Percentiles rank a stretch among this genome's conserved stretches.
Conservation (phyloP, 2,797 vertebrate genomes). For the Prionace glauca region DNA sequence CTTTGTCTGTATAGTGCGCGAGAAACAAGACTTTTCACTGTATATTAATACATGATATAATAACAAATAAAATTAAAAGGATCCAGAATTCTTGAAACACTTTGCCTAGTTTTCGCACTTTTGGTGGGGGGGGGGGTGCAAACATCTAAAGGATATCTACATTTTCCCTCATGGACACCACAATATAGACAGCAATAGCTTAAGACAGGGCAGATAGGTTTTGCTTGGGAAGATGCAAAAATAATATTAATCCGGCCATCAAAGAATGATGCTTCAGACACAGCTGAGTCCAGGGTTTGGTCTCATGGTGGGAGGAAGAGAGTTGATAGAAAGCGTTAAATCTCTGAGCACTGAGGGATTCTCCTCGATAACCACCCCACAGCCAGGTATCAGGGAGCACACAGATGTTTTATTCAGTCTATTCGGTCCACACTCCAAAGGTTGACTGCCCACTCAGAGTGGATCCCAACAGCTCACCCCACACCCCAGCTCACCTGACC, state of each 20-base stretch:
- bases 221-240: neutral
- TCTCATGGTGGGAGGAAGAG: neutral
- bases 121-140: neutral
- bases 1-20: no score
- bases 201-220: neutral
- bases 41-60: no score
- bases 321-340: neutral
- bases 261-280: neutral
- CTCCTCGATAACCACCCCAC: no score
- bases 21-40: no score
- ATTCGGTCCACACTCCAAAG: no score
- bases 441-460: no score
- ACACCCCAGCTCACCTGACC: no score
- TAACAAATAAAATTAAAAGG: neutral
- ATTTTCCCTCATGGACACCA: neutral
- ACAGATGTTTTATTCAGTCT: no score
- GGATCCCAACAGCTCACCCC: no score
- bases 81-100: neutral
- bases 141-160: neutral
- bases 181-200: neutral
- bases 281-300: neutral
- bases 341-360: no score
- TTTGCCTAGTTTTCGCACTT: neutral
- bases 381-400: no score
- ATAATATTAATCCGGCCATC: neutral